Base-by-base conservation (phyloP, 1,140 invertebrate genomes). In the Cataglyphis hispanica region DNA sequence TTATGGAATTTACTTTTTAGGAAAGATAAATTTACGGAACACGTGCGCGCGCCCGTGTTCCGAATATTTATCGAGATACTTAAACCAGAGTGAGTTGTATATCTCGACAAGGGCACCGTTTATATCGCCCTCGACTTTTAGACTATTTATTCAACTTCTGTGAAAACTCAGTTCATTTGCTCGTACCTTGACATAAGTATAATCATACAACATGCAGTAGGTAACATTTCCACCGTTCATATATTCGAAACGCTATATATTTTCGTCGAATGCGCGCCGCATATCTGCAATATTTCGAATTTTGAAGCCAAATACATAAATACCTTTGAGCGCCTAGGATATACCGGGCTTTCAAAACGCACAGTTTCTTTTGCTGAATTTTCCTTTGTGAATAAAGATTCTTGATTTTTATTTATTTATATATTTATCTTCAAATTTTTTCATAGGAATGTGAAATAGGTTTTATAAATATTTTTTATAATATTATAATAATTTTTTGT, bases 11-110 rank as follows among this genome's bases (percentile, higher is more conserved):
- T 25, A 43, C 22, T 11, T 56, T 53, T 56, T 31, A 50, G 27
- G 6, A 53, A 34, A 72, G 31, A 56, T 72, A 53, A 53, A 53
- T 72, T 72, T 53, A 46, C 10, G 27, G 43, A 53, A 69, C 37
- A 50, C 16, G 16, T 1, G 46, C 16, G 16, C 46, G 4, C 46
- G 40, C 19, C 16, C 25, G 43, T 25, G 69, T 10, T 8, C 31
- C 50, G 46, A 53, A 72, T 72, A 72, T 72, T 72, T 72, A 72
- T 72, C 69, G 7, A 56, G 50, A 56, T 72, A 19, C 53, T n/a
- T 63, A 31, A 34, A 75, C 72, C 22, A 60, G 53, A 13, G n/a
- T 16, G 19, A 31, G 27, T 22, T 31, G 43, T 58, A 56, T 75
- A 60, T 75, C 31, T 60, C 72, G 34, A 31, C 46, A n/a, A 25